Evolutionary conservation across 2,888 invertebrate genomes (phyloP).

Genomic region (Corbicula japonica): DNA sequence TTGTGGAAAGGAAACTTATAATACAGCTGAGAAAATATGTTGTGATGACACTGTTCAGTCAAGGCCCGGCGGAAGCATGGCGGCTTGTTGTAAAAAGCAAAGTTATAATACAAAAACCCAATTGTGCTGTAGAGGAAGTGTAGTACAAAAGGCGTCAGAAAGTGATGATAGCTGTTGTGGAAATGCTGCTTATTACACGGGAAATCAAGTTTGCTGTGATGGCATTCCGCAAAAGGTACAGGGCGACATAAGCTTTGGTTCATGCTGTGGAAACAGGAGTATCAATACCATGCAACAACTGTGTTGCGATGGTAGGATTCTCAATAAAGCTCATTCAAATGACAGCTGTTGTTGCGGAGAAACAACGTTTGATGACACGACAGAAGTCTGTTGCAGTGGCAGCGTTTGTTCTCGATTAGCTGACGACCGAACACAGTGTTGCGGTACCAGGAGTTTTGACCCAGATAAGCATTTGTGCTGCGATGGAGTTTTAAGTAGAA

Average conservation of each 20-base stretch:
- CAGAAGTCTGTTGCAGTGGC: constrained; percentile 53
- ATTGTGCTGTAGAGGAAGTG: constrained; percentile 48
- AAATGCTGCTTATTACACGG: constrained; percentile 24
- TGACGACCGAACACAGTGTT: constrained; percentile 37
- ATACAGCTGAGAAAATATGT: constrained; percentile 35
- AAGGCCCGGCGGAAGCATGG: constrained; percentile 6
- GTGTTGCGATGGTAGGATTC: constrained; percentile 36
- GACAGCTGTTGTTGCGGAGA: constrained; percentile 53
- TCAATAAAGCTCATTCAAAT: constrained; percentile 24
- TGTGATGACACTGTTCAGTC: constrained; percentile 36
- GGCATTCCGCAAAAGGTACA: constrained; percentile 30
- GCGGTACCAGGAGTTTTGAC: constrained; percentile 42
- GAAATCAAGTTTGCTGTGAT: constrained; percentile 41
- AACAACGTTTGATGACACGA: constrained; percentile 24
- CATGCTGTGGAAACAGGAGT: constrained; percentile 44
- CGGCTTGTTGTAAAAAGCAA: constrained; percentile 35
- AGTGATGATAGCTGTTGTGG: constrained; percentile 51
- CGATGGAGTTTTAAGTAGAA: constrained; percentile 20
- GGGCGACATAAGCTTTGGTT: constrained; percentile 36
- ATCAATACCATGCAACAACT: constrained; percentile 39
- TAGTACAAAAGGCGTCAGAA: constrained; percentile 8
- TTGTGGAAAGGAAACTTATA: constrained; percentile 47
- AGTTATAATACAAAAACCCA: constrained; percentile 34
- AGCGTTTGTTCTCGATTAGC: constrained; percentile 16
- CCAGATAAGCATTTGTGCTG: constrained; percentile 39